These are phyloP conservation scores for Zootoca vivipara DNA, from an alignment of 2,113 vertebrate species.

Conservation along the genomic window DNA sequence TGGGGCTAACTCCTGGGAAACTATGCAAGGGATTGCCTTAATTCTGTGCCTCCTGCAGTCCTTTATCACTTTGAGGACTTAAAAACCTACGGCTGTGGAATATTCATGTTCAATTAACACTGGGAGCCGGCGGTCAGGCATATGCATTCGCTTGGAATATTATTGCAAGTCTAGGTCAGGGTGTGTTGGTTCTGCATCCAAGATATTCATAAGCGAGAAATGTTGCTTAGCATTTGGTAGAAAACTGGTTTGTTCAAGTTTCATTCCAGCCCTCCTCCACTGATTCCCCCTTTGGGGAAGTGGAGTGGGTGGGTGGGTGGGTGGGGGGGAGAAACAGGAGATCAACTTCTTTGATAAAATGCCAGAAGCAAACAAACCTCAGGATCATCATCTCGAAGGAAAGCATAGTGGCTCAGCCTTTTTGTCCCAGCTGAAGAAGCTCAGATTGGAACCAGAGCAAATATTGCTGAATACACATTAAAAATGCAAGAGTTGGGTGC, in stretches of 20 bases:
- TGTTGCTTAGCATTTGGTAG: fast-evolving
- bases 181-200: neutral
- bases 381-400: neutral
- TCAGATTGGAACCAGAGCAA: neutral
- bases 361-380: conserved; percentile 10
- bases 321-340: neutral
- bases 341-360: conserved; percentile 18
- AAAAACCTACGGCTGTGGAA: neutral
- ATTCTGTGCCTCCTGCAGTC: neutral
- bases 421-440: conserved; percentile 11
- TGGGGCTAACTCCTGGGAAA: too few species aligned
- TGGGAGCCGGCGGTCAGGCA: neutral
- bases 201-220: neutral
- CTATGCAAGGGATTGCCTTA: neutral
- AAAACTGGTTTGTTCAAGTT: conserved; percentile 19
- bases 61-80: neutral
- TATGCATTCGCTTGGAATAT: neutral
- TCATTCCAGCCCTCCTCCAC: conserved; percentile 30
- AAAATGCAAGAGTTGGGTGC: neutral
- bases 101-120: neutral
- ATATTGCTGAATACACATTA: conserved; percentile 24
- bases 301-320: too few species aligned
- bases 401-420: neutral
- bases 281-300: conserved; percentile 13
- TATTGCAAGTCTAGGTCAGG: neutral